A percentile compares a stretch with the other conserved stretches of the same genome.
These are phyloP conservation scores for Betta splendens DNA, from an alignment of 2,797 vertebrate genomes.

Conservation along the genomic window DNA sequence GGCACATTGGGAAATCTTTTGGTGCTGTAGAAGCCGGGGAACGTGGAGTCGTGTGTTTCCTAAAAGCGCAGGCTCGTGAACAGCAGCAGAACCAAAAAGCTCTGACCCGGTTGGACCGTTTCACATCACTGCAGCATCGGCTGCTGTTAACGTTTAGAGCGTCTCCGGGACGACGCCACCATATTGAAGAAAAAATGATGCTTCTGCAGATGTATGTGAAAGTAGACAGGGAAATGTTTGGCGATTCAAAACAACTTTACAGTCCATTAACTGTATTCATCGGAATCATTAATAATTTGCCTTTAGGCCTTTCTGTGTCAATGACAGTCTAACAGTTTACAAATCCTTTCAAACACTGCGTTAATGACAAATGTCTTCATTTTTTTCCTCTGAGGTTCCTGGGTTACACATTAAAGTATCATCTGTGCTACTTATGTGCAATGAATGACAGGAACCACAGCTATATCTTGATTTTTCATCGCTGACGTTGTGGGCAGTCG, in stretches of 20 bases:
- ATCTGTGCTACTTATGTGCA: slow-evolving; percentile 69
- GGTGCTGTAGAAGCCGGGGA: slow-evolving; percentile 21
- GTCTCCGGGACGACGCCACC: not conserved
- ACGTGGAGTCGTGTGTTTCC: slow-evolving; percentile 9
- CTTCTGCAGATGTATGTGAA: slow-evolving; percentile 22
- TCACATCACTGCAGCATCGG: not conserved
- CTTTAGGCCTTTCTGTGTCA: slow-evolving; percentile 68
- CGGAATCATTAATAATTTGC: slow-evolving; percentile 69
- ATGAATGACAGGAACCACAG: slow-evolving; percentile 64
- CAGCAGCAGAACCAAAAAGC: slow-evolving; percentile 23
- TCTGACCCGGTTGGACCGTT: not conserved
- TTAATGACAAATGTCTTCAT: slow-evolving; percentile 69
- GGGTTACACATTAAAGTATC: slow-evolving; percentile 76
- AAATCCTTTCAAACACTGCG: slow-evolving; percentile 63
- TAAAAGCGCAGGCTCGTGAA: slow-evolving; percentile 8
- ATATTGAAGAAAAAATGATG: not conserved
- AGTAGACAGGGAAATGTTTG: slow-evolving; percentile 47
- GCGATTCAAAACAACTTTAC: slow-evolving; percentile 62
- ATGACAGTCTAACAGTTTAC: slow-evolving; percentile 75
- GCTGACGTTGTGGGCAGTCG: slow-evolving; percentile 61
- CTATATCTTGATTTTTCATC: slow-evolving; percentile 67
- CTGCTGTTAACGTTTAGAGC: not conserved
- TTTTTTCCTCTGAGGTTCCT: slow-evolving; percentile 70
- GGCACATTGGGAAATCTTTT: slow-evolving; percentile 32
- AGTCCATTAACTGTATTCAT: slow-evolving; percentile 71